phyloP scores from a whole-genome alignment of 2,888 invertebrate species.

The Chesias legatella region DNA sequence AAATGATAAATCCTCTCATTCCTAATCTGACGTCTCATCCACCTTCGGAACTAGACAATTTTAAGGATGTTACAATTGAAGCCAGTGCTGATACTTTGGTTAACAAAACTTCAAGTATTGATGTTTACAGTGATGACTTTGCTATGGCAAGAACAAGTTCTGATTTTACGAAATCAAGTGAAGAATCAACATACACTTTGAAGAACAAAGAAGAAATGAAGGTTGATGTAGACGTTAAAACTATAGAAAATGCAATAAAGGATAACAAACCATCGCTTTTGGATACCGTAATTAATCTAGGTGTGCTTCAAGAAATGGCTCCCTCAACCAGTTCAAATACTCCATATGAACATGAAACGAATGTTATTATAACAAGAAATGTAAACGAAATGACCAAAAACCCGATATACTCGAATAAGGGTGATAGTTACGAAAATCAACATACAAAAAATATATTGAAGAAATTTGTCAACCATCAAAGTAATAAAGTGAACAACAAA shows the following conservation, averaged over 20 bases:
- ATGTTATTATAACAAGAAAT: constrained; percentile 31
- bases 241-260: background rate
- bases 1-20: constrained; percentile 24
- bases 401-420: constrained; percentile 23
- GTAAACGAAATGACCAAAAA: constrained; percentile 22
- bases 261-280: constrained; percentile 28
- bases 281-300: constrained; percentile 42
- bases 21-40: constrained; percentile 27
- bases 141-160: constrained; percentile 41
- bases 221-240: constrained; percentile 6
- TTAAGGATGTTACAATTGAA: constrained; percentile 21
- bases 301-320: constrained; percentile 37
- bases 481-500: constrained; percentile 30
- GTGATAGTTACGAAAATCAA: constrained; percentile 26
- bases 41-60: constrained; percentile 5
- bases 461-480: constrained; percentile 35
- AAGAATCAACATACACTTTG: constrained; percentile 32
- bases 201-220: constrained; percentile 15
- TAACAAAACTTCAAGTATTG: constrained; percentile 16
- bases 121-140: constrained; percentile 33
- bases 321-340: constrained; percentile 33
- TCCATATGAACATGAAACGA: constrained; percentile 25
- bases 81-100: constrained; percentile 33
- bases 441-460: constrained; percentile 34
- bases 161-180: constrained; percentile 34